Percentiles rank a stretch among this genome's conserved stretches.
Evolutionary conservation across 1,140 invertebrate genomes (phyloP).

Genomic region (Lepidurus packardi): DNA sequence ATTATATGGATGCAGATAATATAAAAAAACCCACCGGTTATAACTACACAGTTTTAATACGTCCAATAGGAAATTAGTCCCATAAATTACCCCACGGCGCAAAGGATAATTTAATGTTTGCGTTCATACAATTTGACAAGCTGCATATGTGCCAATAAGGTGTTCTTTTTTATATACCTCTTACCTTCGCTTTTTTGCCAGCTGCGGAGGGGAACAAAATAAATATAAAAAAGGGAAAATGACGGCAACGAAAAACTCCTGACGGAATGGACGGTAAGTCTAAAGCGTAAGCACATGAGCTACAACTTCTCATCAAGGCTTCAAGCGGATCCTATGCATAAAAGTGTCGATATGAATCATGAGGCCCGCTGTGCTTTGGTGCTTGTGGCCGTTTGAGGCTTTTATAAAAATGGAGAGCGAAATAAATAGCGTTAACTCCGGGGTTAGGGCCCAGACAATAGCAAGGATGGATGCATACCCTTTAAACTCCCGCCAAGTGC

Average conservation of each 20-base stretch:
- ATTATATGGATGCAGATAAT: not conserved
- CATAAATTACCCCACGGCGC: not conserved
- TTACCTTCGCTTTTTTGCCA: not conserved
- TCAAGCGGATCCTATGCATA: constrained; percentile 7
- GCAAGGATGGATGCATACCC: not conserved
- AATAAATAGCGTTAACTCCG: not conserved
- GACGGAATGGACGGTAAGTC: not conserved
- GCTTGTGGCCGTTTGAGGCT: not conserved
- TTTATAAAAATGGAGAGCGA: not conserved
- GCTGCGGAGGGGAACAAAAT: not conserved
- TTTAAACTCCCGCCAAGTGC: not conserved
- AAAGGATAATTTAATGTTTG: constrained; percentile 10
- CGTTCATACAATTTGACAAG: constrained; percentile 10
- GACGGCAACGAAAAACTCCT: not conserved
- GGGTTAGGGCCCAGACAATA: not conserved
- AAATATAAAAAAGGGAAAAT: not conserved
- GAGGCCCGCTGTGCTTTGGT: constrained; percentile 7
- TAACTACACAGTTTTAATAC: not conserved
- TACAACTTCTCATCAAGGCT: not conserved
- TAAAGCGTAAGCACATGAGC: too few relatives aligned
- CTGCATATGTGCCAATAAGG: constrained; percentile 7
- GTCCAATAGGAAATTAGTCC: not conserved
- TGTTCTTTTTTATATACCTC: not conserved
- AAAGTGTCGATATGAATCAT: constrained; percentile 22
- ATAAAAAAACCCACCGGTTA: not conserved